A percentile compares a stretch with the other conserved stretches of the same genome.
These are phyloP conservation scores for Smittia aterrima DNA, from an alignment of 2,888 invertebrate genomes.

Conservation along the genomic window DNA sequence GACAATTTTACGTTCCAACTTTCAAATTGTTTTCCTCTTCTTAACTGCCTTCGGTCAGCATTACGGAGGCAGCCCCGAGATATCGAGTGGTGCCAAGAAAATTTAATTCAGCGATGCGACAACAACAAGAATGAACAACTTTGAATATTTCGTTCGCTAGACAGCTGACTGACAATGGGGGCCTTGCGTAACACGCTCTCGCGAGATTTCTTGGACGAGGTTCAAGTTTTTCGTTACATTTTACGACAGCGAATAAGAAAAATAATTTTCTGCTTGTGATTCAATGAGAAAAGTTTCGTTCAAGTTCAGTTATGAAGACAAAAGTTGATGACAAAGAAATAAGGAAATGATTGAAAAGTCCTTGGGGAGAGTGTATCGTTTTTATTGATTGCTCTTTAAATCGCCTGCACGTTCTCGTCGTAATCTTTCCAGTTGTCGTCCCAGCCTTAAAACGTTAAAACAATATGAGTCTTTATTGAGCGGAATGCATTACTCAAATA, in stretches of 20 bases:
- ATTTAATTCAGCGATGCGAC: not conserved
- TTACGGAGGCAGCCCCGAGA: not conserved
- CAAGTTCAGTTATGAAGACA: not conserved
- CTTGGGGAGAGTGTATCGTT: not conserved
- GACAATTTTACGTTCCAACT: too few relatives aligned
- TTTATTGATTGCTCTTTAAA: not conserved
- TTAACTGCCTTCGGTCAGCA: not conserved
- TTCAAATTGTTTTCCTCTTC: not conserved
- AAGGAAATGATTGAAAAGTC: not conserved
- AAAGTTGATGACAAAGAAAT: not conserved
- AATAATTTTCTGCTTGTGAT: too few relatives aligned
- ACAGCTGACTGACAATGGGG: not conserved
- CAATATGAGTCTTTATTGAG: not conserved
- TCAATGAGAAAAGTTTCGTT: too few relatives aligned
- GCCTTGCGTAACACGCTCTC: not conserved
- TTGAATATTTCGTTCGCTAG: not conserved
- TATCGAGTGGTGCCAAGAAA: constrained; percentile 1
- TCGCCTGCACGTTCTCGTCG: not conserved
- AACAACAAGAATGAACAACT: not conserved
- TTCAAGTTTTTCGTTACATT: not conserved
- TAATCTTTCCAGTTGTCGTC: not conserved
- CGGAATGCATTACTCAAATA: constrained; percentile 3
- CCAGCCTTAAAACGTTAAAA: not conserved
- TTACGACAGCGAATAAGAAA: too few relatives aligned
- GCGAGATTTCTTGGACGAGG: not conserved